A percentile compares a stretch with the other conserved stretches of the same genome.
Conservation (phyloP, 2,888 invertebrate species). For the Polietes domitor region DNA sequence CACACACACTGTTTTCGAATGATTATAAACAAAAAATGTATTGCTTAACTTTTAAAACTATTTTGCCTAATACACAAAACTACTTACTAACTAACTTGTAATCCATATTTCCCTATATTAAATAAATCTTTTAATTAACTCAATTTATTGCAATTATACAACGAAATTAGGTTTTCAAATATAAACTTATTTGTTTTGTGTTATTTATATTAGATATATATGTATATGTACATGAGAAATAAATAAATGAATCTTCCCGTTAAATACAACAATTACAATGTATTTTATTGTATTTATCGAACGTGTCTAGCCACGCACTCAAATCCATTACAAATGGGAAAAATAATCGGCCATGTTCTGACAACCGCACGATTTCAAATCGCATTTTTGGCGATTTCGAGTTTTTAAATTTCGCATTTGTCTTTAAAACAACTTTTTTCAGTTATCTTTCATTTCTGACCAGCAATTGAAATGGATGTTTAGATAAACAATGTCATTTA, state of each 20-base stretch:
- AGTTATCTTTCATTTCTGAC: too few species aligned
- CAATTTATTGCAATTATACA: conserved; percentile 43
- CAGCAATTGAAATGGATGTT: too few species aligned
- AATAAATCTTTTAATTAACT: neutral
- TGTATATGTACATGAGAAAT: neutral
- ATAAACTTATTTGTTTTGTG: conserved; percentile 35
- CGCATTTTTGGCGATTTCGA: too few species aligned
- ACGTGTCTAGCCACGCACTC: too few species aligned
- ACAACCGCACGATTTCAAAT: too few species aligned
- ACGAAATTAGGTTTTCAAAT: conserved; percentile 61
- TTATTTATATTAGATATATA: conserved; percentile 25
- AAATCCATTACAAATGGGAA: too few species aligned
- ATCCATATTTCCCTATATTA: neutral
- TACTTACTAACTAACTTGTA: conserved; percentile 3
- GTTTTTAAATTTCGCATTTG: too few species aligned
- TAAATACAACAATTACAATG: neutral
- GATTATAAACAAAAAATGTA: conserved; percentile 11
- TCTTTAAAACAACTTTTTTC: too few species aligned
- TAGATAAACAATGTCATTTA: too few species aligned
- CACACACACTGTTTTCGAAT: conserved; percentile 7
- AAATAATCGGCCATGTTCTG: too few species aligned
- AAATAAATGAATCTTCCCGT: neutral
- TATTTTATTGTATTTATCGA: too few species aligned
- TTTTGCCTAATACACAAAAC: conserved; percentile 4
- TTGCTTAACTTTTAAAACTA: conserved; percentile 19